A percentile compares a stretch with the other conserved stretches of the same genome.
Evolutionary conservation across 2,797 vertebrate genomes (phyloP).

Genomic region (Synanceia verrucosa): DNA sequence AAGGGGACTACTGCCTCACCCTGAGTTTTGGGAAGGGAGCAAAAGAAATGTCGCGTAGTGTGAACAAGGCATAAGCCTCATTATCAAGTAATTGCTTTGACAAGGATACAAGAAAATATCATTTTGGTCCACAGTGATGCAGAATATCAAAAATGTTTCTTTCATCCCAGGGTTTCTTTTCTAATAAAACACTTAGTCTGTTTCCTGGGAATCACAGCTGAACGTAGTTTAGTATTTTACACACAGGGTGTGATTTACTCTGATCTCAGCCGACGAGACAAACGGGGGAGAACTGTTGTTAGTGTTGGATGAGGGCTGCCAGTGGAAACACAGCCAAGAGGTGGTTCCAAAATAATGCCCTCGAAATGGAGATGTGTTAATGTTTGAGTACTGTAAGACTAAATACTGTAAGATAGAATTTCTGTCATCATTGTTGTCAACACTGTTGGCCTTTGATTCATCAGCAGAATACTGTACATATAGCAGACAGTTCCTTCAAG

Average conservation of each 20-base stretch:
- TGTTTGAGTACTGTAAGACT: constrained; percentile 8
- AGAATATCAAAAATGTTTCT: constrained; percentile 6
- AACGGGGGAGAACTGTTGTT: constrained; percentile 28
- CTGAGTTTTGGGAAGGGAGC: too few relatives aligned
- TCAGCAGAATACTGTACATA: background rate
- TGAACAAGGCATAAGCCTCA: too few relatives aligned
- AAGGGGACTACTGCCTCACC: too few relatives aligned
- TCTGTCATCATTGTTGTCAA: background rate
- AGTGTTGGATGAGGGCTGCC: constrained; percentile 8
- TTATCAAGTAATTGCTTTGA: constrained; percentile 26
- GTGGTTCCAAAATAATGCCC: constrained; percentile 13
- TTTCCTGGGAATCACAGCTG: constrained; percentile 9
- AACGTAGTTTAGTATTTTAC: constrained; percentile 24
- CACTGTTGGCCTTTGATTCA: background rate
- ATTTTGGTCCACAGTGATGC: background rate
- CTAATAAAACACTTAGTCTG: constrained; percentile 1
- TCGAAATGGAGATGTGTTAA: background rate
- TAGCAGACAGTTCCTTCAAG: background rate
- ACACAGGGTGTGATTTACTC: constrained; percentile 40
- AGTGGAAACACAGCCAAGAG: constrained; percentile 14
- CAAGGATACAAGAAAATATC: constrained; percentile 7
- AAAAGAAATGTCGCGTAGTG: too few relatives aligned
- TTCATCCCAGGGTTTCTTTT: background rate
- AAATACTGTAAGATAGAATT: background rate
- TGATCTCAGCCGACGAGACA: constrained; percentile 58